Conservation (phyloP, 2,888 invertebrate genomes). For the Ochropacha duplaris region DNA sequence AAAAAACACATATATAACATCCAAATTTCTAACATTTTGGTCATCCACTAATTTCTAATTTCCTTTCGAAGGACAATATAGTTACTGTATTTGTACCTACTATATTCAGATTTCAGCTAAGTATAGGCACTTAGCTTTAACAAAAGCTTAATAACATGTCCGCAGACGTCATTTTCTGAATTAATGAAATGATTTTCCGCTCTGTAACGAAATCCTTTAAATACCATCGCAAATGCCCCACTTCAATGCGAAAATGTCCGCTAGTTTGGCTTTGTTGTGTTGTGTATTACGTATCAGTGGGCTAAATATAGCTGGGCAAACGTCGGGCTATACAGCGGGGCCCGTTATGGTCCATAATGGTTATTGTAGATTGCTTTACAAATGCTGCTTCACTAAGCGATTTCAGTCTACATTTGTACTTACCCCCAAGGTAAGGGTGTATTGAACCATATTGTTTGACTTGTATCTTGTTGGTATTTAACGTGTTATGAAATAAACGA, state of each 20-base stretch:
- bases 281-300: neutral
- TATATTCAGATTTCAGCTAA: too few relatives aligned
- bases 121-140: neutral
- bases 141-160: neutral
- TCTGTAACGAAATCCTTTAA: conserved; percentile 1
- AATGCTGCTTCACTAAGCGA: neutral
- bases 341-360: conserved; percentile 1
- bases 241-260: conserved; percentile 1
- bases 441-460: neutral
- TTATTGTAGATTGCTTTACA: conserved; percentile 1
- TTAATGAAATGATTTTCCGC: conserved; percentile 5
- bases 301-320: conserved; percentile 5
- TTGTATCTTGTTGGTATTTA: neutral
- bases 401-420: neutral
- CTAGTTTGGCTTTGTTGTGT: conserved; percentile 2
- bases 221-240: neutral
- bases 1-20: too few relatives aligned
- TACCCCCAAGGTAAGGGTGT: neutral
- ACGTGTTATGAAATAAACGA: neutral
- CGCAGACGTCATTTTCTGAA: neutral
- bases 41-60: too few relatives aligned
- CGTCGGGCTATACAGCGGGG: neutral
- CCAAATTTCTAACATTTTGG: too few relatives aligned
- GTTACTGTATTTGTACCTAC: too few relatives aligned
- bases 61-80: too few relatives aligned